These are phyloP conservation scores for Drosophila seclusa DNA, from an alignment of 2,888 invertebrate species.

Conservation along the genomic window DNA sequence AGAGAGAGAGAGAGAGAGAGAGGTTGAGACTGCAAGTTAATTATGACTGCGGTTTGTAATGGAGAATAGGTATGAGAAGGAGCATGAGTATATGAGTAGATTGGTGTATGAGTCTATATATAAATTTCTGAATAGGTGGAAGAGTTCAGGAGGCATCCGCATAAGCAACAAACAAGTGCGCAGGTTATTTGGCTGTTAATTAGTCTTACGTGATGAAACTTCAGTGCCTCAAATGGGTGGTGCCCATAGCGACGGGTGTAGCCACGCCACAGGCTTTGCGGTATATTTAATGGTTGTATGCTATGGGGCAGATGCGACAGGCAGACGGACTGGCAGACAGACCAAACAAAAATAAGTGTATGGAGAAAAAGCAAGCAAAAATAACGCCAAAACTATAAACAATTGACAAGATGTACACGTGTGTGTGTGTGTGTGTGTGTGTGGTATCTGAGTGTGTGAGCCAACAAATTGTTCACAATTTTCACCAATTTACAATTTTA, in stretches of 20 bases:
- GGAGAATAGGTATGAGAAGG: constrained; percentile 17
- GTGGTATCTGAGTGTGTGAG: constrained; percentile 36
- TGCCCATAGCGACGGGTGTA: constrained; percentile 42
- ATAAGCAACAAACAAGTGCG: constrained; percentile 67
- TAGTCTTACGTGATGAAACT: constrained; percentile 78
- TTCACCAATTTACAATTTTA: constrained; percentile 77
- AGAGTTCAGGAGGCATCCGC: constrained; percentile 46
- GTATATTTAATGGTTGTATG: constrained; percentile 49
- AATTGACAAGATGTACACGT: constrained; percentile 47
- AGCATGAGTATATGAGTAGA: constrained; percentile 2
- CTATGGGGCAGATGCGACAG: constrained; percentile 16
- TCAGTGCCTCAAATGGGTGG: constrained; percentile 62
- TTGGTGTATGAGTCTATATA: constrained; percentile 14
- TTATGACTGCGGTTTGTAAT: constrained; percentile 72
- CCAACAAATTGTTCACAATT: constrained; percentile 71
- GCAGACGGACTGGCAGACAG: constrained; percentile 10
- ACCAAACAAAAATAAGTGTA: constrained; percentile 7
- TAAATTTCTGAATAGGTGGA: constrained; percentile 31
- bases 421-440: constrained; percentile 25
- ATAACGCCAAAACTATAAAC: constrained; percentile 43
- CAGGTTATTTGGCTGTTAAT: constrained; percentile 75
- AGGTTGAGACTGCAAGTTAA: constrained; percentile 69
- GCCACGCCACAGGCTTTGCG: constrained; percentile 31
- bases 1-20: constrained; percentile 33
- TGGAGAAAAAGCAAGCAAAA: constrained; percentile 16